Evolutionary conservation across 2,888 invertebrate genomes (phyloP), one percentile per base, ranked within the genome.

Genomic region (Cheilosia scutellata): DNA sequence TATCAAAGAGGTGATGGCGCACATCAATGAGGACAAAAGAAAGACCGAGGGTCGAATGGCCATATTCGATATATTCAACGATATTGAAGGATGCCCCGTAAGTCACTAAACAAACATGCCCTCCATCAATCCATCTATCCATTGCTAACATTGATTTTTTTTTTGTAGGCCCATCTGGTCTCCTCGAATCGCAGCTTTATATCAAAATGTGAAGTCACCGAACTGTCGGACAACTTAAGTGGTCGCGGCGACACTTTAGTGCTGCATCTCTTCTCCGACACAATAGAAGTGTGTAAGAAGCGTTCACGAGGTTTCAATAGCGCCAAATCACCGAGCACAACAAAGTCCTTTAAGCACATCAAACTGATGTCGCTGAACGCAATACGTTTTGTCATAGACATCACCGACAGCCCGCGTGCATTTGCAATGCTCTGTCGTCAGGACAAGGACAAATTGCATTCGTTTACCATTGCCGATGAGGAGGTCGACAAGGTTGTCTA

Each of bases 1-100:
- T 87, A 95, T 99, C 90, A 96, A 97, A 91, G 97, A 98, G 93
- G 98, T 98, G 51, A 97, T 98, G 96, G 96, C 96, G 89, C 97
- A 98, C 92, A 98, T 99, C 89, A 99, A 99, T 93, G 99, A 99
- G 93, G 98, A 98, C 93, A 99, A 98, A 93, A 94, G 98, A 89
- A 97, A 97, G 94, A 98, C 98, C 0, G 99, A 99, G 93, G 97
- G 97, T 13, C 97, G 98, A 92, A 95, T 98, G 91, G 97, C 96
- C 89, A 96, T 99, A 95, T 98, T 99, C 93, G 98, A 98, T 93
- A 97, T 99, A 88, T 97, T 98, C 93, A 98, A 99, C 92, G 98
- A 99, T 91, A 99, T 99, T 90, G 99, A 99, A 91, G 97, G 98
- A 92, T 99, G 98, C 92, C 99, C 99, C 88, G 97, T 97, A 92